Percentiles rank a stretch among this genome's conserved stretches.
Conservation (phyloP, 2,797 vertebrate species). For the Sparidentex hasta region DNA sequence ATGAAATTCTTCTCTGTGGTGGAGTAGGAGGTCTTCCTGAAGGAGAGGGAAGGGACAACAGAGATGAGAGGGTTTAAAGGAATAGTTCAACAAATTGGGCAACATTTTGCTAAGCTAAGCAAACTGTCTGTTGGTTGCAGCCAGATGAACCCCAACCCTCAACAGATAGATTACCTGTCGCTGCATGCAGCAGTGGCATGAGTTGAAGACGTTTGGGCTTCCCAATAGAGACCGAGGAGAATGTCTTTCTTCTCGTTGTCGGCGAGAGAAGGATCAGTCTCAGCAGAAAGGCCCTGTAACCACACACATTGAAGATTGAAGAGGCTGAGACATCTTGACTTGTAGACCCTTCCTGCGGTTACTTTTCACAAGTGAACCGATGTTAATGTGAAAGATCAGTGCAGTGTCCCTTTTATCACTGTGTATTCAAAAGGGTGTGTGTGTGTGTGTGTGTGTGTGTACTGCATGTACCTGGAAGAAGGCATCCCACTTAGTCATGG, state of each 20-base stretch:
- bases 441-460: background rate
- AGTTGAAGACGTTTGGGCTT: conserved; percentile 79
- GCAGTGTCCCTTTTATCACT: background rate
- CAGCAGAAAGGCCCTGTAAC: conserved; percentile 82
- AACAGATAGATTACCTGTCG: conserved; percentile 52
- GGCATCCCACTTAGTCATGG: conserved; percentile 87
- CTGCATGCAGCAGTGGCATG: conserved; percentile 39
- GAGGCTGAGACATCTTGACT: too few species aligned
- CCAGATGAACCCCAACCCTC: too few species aligned
- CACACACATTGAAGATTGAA: conserved; percentile 23
- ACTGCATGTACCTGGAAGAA: conserved; percentile 87
- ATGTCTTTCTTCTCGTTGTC: conserved; percentile 80
- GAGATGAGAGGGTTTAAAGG: background rate
- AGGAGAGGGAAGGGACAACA: conserved; percentile 9
- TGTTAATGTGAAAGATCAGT: background rate
- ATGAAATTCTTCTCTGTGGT: conserved; percentile 83
- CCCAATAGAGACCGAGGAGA: conserved; percentile 86
- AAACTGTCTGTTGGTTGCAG: too few species aligned
- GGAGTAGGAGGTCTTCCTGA: conserved; percentile 83
- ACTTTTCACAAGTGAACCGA: too few species aligned
- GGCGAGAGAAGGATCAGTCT: conserved; percentile 39
- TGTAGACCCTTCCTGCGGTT: too few species aligned
- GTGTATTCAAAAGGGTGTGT: background rate
- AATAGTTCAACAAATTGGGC: background rate
- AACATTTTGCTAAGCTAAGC: background rate